Evolutionary conservation across 1,140 invertebrate species (phyloP), one percentile per base, ranked within the genome.

Genomic region (Ephestia elutella): DNA sequence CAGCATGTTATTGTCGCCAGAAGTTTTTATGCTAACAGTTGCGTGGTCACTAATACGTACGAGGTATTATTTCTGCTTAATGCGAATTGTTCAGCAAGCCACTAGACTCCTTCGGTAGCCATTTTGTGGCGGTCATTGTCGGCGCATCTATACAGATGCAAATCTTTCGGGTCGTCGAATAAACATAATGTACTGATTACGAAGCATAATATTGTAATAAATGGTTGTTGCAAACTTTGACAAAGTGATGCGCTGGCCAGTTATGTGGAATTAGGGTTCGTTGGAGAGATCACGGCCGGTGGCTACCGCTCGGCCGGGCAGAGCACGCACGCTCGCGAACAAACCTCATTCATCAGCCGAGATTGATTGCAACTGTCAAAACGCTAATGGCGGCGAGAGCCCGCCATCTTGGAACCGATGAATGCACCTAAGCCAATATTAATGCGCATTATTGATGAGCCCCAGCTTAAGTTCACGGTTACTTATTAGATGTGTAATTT

Each of bases 351-450:
- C 78, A 87, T 87, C 82, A 84, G 70, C 49, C 25, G 70, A 86
- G 84, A 87, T 87, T 85, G 81, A 87, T 87, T 86, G 82, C 81
- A 84, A 84, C 81, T 85, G 84, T 82, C 81, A 82, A 82, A 80
- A 70, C 71, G 58, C 61, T 82, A 84, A 87, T 86, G 82, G 80
- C 81, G 80, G 76, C 75, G 81, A 85, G 71, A 78, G 73, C 70
- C 77, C 63, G 70, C 79, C 77, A 78, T 81, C 73, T 82, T 83
- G 73, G 71, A 75, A 75, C 74, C 75, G 71, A 72, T 71, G 74
- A 79, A 78, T 82, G 79, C 77, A 73, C 73, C 78, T 82, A 82
- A 80, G 79, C 81, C 73, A 77, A 81, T 82, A 83, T 86, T 84
- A 85, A 83, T 80, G 71, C 72, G 44, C 57, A 71, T 85, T 84